These are phyloP conservation scores for Cladopsammia gracilis DNA, from an alignment of 64 coral and sea anemone genomes.

Conservation along the genomic window DNA sequence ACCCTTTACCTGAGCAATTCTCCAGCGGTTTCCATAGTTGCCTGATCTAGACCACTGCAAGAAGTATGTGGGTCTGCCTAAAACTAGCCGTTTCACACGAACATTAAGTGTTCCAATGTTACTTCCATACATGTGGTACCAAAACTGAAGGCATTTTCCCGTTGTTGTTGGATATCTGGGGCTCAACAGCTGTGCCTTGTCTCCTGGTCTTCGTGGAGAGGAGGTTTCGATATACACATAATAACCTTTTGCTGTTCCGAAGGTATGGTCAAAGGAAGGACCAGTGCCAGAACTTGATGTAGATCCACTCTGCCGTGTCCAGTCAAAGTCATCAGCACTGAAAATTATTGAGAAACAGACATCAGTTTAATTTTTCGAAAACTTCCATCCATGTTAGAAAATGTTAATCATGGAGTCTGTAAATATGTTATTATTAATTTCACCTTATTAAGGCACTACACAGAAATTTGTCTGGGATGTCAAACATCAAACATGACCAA, in stretches of 20 bases:
- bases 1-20: conserved; percentile 52
- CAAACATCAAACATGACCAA: no score
- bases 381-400: no score
- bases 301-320: conserved; percentile 85
- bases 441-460: no score
- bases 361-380: no score
- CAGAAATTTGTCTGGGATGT: no score
- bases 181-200: conserved; percentile 90
- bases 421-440: no score
- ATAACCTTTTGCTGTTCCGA: conserved; percentile 84
- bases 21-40: conserved; percentile 70
- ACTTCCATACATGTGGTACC: conserved; percentile 97
- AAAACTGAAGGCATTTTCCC: conserved; percentile 94
- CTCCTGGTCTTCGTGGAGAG: conserved; percentile 68
- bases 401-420: no score
- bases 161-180: conserved; percentile 69
- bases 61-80: conserved; percentile 75
- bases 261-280: conserved; percentile 82
- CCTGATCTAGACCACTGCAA: conserved; percentile 67
- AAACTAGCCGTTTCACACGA: conserved; percentile 70
- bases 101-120: conserved; percentile 93
- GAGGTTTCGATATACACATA: conserved; percentile 97
- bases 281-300: conserved; percentile 75
- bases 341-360: background rate
- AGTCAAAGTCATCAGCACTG: conserved; percentile 87